These are phyloP conservation scores for Pongo abelii DNA, from an alignment of 2,113 vertebrate genomes.

Conservation along the genomic window DNA sequence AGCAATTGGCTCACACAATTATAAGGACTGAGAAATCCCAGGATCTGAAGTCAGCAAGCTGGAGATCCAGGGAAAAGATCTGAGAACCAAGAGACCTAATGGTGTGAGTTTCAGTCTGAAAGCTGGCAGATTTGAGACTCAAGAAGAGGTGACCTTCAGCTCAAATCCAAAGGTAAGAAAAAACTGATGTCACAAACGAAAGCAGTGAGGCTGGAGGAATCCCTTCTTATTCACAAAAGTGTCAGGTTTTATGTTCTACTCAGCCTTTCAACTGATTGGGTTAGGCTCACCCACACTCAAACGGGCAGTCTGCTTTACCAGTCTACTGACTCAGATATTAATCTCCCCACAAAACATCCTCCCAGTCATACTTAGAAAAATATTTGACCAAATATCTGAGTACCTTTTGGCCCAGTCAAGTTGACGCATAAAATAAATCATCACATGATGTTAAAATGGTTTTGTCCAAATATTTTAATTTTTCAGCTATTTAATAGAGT, in stretches of 20 bases:
- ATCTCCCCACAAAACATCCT: no score
- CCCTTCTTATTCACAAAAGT: neutral
- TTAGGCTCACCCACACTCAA: no score
- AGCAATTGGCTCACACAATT: neutral
- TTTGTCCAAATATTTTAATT: neutral
- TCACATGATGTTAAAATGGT: neutral
- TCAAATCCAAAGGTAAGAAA: no score
- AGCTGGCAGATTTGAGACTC: no score
- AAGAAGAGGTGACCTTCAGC: no score
- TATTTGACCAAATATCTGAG: neutral
- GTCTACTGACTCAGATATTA: no score
- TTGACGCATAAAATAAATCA: no score
- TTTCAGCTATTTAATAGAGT: neutral
- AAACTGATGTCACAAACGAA: no score
- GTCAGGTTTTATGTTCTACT: neutral
- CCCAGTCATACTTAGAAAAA: no score
- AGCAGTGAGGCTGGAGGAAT: no score
- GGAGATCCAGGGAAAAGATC: neutral
- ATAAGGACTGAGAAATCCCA: neutral
- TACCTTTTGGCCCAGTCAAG: neutral
- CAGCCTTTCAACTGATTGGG: neutral
- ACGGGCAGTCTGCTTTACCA: no score
- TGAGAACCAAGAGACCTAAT: neutral
- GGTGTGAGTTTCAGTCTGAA: neutral
- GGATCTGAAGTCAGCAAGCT: neutral